Base-by-base conservation (phyloP, 1,140 invertebrate species). In the Stenopsyche tienmushanensis region DNA sequence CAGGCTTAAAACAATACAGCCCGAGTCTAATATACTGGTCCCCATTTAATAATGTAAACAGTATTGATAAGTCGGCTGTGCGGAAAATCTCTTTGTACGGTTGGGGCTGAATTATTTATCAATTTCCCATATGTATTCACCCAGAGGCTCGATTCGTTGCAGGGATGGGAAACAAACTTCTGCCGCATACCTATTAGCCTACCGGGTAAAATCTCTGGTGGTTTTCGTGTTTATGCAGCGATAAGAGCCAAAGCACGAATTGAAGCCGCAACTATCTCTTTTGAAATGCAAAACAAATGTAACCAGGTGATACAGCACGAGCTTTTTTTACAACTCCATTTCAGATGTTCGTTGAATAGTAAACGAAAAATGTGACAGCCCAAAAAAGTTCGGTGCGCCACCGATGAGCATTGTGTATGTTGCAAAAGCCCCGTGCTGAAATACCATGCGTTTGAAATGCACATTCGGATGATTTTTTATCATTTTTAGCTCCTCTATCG, bases 121-220 rank as follows among this genome's bases (percentile, higher is more conserved):
- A 57, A 57, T 29, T 57, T 39, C 15, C 53, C 26, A 57, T 25
- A 57, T 34, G 24, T 15, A 24, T 25, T n/a, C 8, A 21, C 7
- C 49, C 49, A 13, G 18, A 23, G 49, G 49, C 49, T 34, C 29
- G 29, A 5, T 5, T 15, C 44, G 44, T 5, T 47, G 44, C 44
- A 47, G 44, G 53, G 41, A 15, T 49, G 20, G 8, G 13, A 24
- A 49, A 47, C 42, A 62, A 62, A 62, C 59, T 62, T 62, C 45
- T 49, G 59, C 59, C 59, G 59, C 59, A 62, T 62, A 49, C 59
- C 59, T 62, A 62, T 62, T 62, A 62, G 59, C 59, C 21, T 26
- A 18, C 44, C 44, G 20, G 59, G n/a, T 21, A 10, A 24, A 62
- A 62, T 39, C 45, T 50, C 59, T 10, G 41, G 45, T 13, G 59